Evolutionary conservation across 2,113 vertebrate genomes (phyloP), one percentile per base, ranked within the genome.

Genomic region (Eclectus roratus): DNA sequence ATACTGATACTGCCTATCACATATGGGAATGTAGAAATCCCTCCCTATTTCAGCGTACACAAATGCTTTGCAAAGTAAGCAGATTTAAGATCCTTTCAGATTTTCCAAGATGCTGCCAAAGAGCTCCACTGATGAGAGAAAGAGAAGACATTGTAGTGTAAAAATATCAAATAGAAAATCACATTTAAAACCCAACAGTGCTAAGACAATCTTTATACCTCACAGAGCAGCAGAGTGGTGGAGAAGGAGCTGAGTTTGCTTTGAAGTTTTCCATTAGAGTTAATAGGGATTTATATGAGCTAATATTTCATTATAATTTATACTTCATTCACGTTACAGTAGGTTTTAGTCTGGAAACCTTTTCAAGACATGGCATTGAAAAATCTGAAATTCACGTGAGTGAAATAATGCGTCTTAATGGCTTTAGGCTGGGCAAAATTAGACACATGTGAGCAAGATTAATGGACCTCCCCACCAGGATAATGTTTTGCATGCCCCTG

Each of bases 231-330:
- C 43, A 37, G 33, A 70, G 60, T 1, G 0, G 37, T 46, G 11
- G 43, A 80, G 68, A 68, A 94, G 85, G 76, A 83, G 76, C 23
- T 80, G 63, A 25, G 23, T 92, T 93, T 94, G 78, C 92, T 96
- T 94, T 95, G 68, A 94, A 91, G 81, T 91, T 94, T 76, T 81
- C 74, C 33, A 81, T 80, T 96, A 92, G 68, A 73, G 65, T 88
- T 96, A 97, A 95, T 50, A 93, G 60, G 71, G 50, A 89, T 92
- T 93, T 93, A 93, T 89, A 85, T 15, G 78, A 92, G 74, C 72
- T 95, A 96, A 65, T 85, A 74, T 91, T 95, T 93, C 86, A 88
- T 94, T 80, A 43, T 94, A 89, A 95, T 94, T 96, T 96, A 94
- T 93, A 66, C 41, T 82, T 93, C 15, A 5, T 89, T 95, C 90